These are phyloP conservation scores for Hoplostethus mediterraneus DNA, from an alignment of 2,797 vertebrate species.

Conservation along the genomic window DNA sequence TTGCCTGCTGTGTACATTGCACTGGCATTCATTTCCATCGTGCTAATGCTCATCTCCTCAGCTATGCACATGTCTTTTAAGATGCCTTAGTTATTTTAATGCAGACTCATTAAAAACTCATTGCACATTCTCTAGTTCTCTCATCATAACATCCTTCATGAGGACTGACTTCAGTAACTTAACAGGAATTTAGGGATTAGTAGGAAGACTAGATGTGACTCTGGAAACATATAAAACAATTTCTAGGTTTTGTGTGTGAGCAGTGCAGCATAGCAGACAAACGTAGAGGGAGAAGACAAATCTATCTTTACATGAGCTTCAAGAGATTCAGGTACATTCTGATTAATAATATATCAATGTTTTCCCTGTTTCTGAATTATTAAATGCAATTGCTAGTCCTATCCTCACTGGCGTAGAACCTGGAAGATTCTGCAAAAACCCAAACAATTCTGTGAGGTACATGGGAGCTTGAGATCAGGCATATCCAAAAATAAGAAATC, in stretches of 20 bases:
- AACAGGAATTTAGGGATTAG: slow-evolving; percentile 16
- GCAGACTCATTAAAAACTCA: slow-evolving; percentile 3
- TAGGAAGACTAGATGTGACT: slow-evolving; percentile 1
- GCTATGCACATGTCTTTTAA: neutral
- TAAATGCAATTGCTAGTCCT: slow-evolving; percentile 3
- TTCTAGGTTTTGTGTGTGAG: slow-evolving; percentile 18
- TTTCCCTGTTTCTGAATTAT: neutral
- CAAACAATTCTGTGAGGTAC: slow-evolving; percentile 8
- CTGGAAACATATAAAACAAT: slow-evolving; percentile 3
- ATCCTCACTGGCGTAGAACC: neutral
- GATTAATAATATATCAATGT: neutral
- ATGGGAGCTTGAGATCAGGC: slow-evolving; percentile 29
- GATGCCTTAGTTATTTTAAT: slow-evolving; percentile 1
- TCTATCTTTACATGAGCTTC: slow-evolving; percentile 1
- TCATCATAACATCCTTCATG: neutral
- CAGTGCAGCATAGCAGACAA: neutral
- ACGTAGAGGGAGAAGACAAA: neutral
- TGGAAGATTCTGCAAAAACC: neutral
- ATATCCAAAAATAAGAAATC: slow-evolving; percentile 52
- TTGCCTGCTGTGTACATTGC: slow-evolving; percentile 21
- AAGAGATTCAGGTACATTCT: neutral
- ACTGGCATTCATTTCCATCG: slow-evolving; percentile 15
- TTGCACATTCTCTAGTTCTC: slow-evolving; percentile 1
- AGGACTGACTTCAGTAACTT: neutral
- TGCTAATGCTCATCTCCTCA: neutral